Percentiles rank a stretch among this genome's conserved stretches.
phyloP scores from a whole-genome alignment of 2,888 invertebrate genomes.

The Leptopilina myrica region DNA sequence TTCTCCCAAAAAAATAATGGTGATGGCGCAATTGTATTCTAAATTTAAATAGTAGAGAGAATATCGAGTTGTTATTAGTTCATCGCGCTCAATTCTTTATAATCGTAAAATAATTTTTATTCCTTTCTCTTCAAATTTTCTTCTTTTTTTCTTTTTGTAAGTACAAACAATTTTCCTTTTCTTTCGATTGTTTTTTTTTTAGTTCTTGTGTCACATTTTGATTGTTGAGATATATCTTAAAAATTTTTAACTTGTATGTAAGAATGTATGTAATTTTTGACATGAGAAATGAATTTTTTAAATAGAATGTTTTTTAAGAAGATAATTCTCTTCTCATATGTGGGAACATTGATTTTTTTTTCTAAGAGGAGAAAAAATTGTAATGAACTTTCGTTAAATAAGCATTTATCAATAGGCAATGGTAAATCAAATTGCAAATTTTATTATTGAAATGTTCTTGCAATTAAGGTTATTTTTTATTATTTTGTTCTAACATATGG shows the following conservation, averaged over 20 bases:
- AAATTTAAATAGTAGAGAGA: slow-evolving; percentile 42
- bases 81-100: slow-evolving; percentile 18
- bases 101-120: slow-evolving; percentile 4
- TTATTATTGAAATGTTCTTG: slow-evolving; percentile 28
- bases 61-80: slow-evolving; percentile 39
- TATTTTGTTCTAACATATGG: slow-evolving; percentile 22
- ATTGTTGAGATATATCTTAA: slow-evolving; percentile 57
- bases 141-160: slow-evolving; percentile 44
- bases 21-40: slow-evolving; percentile 26
- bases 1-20: slow-evolving; percentile 53
- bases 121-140: slow-evolving; percentile 38
- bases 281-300: slow-evolving; percentile 45
- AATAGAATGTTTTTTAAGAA: slow-evolving; percentile 34
- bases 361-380: slow-evolving; percentile 27
- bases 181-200: slow-evolving; percentile 37
- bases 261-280: slow-evolving; percentile 46
- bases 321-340: slow-evolving; percentile 16
- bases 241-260: slow-evolving; percentile 62
- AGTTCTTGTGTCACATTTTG: slow-evolving; percentile 50
- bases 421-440: slow-evolving; percentile 25
- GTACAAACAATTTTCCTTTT: slow-evolving; percentile 47
- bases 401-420: slow-evolving; percentile 34
- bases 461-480: background rate
- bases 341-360: slow-evolving; percentile 25
- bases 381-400: background rate